phyloP scores from a whole-genome alignment of 2,888 invertebrate genomes.

The Ectemnius lituratus region DNA sequence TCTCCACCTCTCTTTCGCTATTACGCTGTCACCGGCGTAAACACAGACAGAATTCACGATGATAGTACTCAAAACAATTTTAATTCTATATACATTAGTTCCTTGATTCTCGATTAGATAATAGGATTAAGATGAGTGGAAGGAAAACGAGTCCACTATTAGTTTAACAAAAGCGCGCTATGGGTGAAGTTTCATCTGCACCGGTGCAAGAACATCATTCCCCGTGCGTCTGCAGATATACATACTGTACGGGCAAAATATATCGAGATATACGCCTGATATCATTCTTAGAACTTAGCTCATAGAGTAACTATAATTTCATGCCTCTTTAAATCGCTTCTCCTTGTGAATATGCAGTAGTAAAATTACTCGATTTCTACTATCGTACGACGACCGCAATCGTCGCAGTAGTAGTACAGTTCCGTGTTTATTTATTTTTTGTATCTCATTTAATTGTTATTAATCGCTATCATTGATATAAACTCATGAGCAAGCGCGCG shows the following conservation, averaged over 20 bases:
- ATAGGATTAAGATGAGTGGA: constrained; percentile 49
- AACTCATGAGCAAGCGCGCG: constrained; percentile 38
- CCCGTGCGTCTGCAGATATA: constrained; percentile 28
- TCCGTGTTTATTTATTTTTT: constrained; percentile 25
- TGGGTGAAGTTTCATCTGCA: constrained; percentile 26
- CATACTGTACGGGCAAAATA: constrained; percentile 39
- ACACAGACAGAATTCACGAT: constrained; percentile 56
- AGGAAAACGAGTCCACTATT: constrained; percentile 53
- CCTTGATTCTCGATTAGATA: constrained; percentile 41
- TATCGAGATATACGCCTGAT: constrained; percentile 25
- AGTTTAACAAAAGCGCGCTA: constrained; percentile 37
- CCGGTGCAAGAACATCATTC: constrained; percentile 19
- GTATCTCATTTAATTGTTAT: constrained; percentile 12
- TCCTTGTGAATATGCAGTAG: constrained; percentile 46
- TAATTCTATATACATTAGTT: constrained; percentile 70
- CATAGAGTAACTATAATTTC: constrained; percentile 33
- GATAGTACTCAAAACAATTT: constrained; percentile 68
- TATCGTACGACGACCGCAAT: constrained; percentile 32
- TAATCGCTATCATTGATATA: constrained; percentile 48
- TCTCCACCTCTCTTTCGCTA: constrained; percentile 43
- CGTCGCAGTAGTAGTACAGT: constrained; percentile 42
- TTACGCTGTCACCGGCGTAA: constrained; percentile 35
- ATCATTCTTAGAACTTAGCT: constrained; percentile 37
- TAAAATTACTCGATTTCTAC: constrained; percentile 49
- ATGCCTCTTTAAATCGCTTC: constrained; percentile 32